Percentiles rank a stretch among this genome's conserved stretches.
Conservation (phyloP, 2,113 vertebrate species). For the Silurus glanis region DNA sequence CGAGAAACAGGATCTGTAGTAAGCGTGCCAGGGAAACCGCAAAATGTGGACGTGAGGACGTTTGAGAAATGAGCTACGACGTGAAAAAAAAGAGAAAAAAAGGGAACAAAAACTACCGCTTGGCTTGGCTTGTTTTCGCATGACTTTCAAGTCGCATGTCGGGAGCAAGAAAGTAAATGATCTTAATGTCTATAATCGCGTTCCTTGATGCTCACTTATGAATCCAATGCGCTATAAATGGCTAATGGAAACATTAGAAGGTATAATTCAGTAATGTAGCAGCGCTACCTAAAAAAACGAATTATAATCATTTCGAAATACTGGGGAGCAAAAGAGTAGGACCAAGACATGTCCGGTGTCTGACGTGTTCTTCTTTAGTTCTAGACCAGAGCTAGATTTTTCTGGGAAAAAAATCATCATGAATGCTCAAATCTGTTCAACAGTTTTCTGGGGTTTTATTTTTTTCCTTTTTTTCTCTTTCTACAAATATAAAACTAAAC, state of each 20-base stretch:
- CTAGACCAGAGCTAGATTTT: not conserved
- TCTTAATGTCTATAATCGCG: constrained; percentile 31
- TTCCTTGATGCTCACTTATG: constrained; percentile 7
- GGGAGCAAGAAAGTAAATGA: not conserved
- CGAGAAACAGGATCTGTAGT: constrained; percentile 53
- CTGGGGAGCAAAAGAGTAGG: not conserved
- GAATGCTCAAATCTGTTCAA: not conserved
- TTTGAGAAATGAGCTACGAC: constrained; percentile 52
- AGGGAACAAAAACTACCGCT: constrained; percentile 34
- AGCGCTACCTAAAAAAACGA: not conserved
- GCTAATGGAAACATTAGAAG: not conserved
- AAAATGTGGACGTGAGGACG: constrained; percentile 40
- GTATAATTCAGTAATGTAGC: constrained; percentile 3
- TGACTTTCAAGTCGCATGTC: constrained; percentile 23
- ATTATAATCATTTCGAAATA: not conserved
- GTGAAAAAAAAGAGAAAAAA: constrained; percentile 9
- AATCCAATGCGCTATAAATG: constrained; percentile 6
- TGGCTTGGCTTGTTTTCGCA: constrained; percentile 45
- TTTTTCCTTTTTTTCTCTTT: not conserved
- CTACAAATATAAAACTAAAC: not conserved
- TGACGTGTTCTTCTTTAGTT: not conserved
- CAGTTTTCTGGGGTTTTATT: not conserved
- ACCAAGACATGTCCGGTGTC: not conserved
- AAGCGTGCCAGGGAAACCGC: constrained; percentile 42
- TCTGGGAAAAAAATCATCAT: not conserved